Base-by-base conservation (phyloP, 2,888 invertebrate genomes). In the Campoplex nolae region DNA sequence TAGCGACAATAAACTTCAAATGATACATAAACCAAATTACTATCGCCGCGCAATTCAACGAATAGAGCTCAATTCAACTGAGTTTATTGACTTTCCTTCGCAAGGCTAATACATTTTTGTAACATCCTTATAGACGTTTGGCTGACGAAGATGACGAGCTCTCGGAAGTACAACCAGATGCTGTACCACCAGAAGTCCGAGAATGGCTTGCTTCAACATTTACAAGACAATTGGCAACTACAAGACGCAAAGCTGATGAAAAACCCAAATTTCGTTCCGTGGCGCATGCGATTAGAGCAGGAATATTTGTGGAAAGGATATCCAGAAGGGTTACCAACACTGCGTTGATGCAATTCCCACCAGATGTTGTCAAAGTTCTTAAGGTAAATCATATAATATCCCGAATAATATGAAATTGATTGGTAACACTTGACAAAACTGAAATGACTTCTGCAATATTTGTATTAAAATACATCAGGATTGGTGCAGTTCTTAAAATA, bases 201-300 rank as follows among this genome's bases (percentile, higher is more conserved):
- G 99, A 99, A 95, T 99, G 99, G 99, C 95, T 99, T 94, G 98
- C 99, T 85, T 97, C 98, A 86, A 99, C 99, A 70, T 99, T 99
- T 95, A 99, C 99, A 56, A 96, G 98, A 89, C 98, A 98, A 94
- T 95, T 97, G 95, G 97, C 97, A 87, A 97, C 97, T 84, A 96
- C 97, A 83, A 96, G 97, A 90, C 96, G 97, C 92, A 96, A 96
- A 95, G 96, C 96, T 51, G 97, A 97, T 92, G 97, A 97, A 94
- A 97, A 97, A 93, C 97, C 98, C 18, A 97, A 98, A 95, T 99
- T 99, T 95, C 97, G 98, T 85, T 98, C 98, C 86, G 99, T 99
- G 90, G 99, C 99, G 70, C 98, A 99, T 94, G 99, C 99, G 90
- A 99, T 99, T 93, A 96, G 99, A 28, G 99, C 99, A 23, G 99